phyloP scores from a whole-genome alignment of 2,797 vertebrate species.

The Rhynchonycteris naso region DNA sequence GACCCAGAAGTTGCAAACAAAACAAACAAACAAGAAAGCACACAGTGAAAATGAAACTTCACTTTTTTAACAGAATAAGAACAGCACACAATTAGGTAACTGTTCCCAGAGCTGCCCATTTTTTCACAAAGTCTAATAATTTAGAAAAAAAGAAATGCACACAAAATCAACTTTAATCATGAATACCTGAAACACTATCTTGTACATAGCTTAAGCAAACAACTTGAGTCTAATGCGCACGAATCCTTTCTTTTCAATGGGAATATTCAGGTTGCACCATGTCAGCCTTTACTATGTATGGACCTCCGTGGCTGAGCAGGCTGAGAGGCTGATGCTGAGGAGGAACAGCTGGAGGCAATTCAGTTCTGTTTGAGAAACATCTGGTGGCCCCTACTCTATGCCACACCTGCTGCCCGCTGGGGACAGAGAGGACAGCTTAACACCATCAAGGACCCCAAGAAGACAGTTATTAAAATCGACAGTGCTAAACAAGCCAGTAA shows the following conservation, averaged over 20 bases:
- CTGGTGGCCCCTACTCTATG: background rate
- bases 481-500: background rate
- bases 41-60: background rate
- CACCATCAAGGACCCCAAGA: background rate
- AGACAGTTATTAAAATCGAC: background rate
- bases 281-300: background rate
- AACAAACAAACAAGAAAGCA: background rate
- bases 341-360: background rate
- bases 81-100: slow-evolving; percentile 71
- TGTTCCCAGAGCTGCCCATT: slow-evolving; percentile 69
- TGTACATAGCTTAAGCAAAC: background rate
- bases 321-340: background rate
- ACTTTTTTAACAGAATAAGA: slow-evolving; percentile 54
- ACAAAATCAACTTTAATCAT: background rate
- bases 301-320: background rate
- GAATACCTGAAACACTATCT: background rate
- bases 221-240: background rate
- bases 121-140: slow-evolving; percentile 45
- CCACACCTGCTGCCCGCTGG: background rate
- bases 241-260: background rate
- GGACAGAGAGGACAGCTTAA: background rate
- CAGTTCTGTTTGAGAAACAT: background rate
- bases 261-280: background rate
- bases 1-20: background rate
- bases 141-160: background rate